A percentile compares a stretch with the other conserved stretches of the same genome.
These are phyloP conservation scores for Scaptodrosophila latifasciaeformis DNA, from an alignment of 2,888 invertebrate species.

Conservation along the genomic window DNA sequence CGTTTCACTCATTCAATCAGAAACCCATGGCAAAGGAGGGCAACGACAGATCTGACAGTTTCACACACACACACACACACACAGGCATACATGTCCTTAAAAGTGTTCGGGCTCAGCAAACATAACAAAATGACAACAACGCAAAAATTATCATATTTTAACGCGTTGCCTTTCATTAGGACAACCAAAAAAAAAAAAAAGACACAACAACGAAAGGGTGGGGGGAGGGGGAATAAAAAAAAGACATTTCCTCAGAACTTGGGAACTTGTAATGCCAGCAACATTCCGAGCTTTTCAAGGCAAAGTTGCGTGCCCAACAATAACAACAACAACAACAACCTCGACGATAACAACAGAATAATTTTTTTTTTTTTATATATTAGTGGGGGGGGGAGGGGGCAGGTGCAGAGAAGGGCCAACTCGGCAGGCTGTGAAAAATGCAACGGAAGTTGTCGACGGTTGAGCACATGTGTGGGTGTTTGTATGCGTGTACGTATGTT, in stretches of 20 bases:
- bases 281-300: conserved; percentile 4
- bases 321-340: conserved; percentile 5
- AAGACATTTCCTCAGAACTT: no score
- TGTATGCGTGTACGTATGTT: not conserved
- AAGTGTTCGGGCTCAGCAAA: not conserved
- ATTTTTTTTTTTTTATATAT: no score
- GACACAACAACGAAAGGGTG: no score
- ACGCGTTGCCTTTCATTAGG: no score
- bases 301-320: not conserved
- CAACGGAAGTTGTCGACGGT: conserved; percentile 2
- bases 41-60: no score
- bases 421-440: not conserved
- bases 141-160: no score
- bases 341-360: not conserved
- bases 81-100: not conserved
- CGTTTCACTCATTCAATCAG: not conserved
- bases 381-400: no score
- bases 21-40: not conserved
- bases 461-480: not conserved
- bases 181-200: no score
- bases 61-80: conserved; percentile 1
- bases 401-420: not conserved
- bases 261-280: no score
- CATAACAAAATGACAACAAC: no score
- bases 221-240: no score